Evolutionary conservation across 2,888 invertebrate genomes (phyloP).

Genomic region (Drosophila acutilabella): DNA sequence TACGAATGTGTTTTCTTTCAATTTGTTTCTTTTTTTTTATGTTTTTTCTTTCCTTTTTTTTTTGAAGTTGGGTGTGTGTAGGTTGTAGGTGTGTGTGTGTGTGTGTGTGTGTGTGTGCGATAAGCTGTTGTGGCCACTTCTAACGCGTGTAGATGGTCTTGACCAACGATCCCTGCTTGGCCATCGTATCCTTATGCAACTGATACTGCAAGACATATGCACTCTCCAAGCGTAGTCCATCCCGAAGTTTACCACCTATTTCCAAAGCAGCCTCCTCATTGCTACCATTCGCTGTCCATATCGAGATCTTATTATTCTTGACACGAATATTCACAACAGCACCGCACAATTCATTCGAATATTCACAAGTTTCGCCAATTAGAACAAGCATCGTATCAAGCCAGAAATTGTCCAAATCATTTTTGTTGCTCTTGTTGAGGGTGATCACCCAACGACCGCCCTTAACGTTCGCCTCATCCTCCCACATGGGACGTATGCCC

Average conservation of each 20-base stretch:
- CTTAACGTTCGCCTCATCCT: slow-evolving; percentile 91
- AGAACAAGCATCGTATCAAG: slow-evolving; percentile 92
- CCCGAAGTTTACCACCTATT: slow-evolving; percentile 95
- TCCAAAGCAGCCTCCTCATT: slow-evolving; percentile 91
- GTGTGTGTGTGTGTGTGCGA: background rate
- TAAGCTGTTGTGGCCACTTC: background rate
- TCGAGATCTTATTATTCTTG: slow-evolving; percentile 95
- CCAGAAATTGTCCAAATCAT: slow-evolving; percentile 91
- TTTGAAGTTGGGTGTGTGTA: background rate
- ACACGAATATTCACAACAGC: slow-evolving; percentile 96
- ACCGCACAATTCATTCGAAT: slow-evolving; percentile 96
- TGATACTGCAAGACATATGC: slow-evolving; percentile 88
- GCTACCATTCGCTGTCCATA: slow-evolving; percentile 95
- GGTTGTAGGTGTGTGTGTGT: background rate
- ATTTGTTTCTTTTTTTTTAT: background rate
- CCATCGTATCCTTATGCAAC: slow-evolving; percentile 92
- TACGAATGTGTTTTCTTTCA: background rate
- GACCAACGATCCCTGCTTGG: slow-evolving; percentile 91
- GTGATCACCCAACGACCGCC: slow-evolving; percentile 94
- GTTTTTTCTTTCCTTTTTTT: background rate
- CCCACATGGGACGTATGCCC: slow-evolving; percentile 94
- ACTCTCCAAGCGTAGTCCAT: slow-evolving; percentile 89
- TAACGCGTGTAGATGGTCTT: slow-evolving; percentile 85
- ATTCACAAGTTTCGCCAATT: slow-evolving; percentile 97
- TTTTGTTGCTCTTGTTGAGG: slow-evolving; percentile 89